Evolutionary conservation across 2,113 vertebrate species (phyloP), one percentile per base, ranked within the genome.

Genomic region (Epinephelus cyanopodus): DNA sequence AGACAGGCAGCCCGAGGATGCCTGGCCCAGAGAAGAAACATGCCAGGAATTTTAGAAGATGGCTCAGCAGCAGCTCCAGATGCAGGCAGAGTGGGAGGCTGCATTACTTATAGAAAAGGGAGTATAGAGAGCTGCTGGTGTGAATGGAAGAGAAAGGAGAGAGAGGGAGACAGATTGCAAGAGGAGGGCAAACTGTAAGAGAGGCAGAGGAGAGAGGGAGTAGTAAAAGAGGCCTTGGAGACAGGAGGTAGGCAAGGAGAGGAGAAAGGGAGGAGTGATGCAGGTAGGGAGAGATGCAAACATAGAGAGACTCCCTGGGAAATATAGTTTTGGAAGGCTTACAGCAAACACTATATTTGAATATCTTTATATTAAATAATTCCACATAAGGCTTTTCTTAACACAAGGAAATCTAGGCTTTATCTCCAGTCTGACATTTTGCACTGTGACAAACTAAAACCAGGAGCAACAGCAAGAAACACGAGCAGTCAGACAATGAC

Each of bases 1-100:
- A 87, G 80, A 74, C 83, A 83, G 80, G 54, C 79, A 71, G 83
- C 64, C 64, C n/a, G 74, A 79, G 58, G 83, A 79, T 33, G 80
- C 76, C 76, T 65, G 58, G 70, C 75, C 65, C 72, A 29, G 42
- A 52, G 60, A 71, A 75, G 81, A 83, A 86, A 64, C 80, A 81
- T 71, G 85, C 76, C 82, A 74, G 58, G 77, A 86, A 88, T 88
- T 69, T 88, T 53, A 88, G 65, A 74, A 75, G 77, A 83, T 33
- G 64, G 68, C 61, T 85, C 67, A 71, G 77, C 80, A 71, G 67
- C 7, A n/a, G 48, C 83, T 88, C 86, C 89, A 90, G 81, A 88
- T 86, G 86, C 54, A 73, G 50, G 42, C 63, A 72, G 42, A 75
- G 71, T 10, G 12, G 56, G 58, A 53, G 33, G 68, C 37, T 25